Evolutionary conservation across 2,113 vertebrate species (phyloP), one percentile per base, ranked within the genome.

Genomic region (Poecile atricapillus): DNA sequence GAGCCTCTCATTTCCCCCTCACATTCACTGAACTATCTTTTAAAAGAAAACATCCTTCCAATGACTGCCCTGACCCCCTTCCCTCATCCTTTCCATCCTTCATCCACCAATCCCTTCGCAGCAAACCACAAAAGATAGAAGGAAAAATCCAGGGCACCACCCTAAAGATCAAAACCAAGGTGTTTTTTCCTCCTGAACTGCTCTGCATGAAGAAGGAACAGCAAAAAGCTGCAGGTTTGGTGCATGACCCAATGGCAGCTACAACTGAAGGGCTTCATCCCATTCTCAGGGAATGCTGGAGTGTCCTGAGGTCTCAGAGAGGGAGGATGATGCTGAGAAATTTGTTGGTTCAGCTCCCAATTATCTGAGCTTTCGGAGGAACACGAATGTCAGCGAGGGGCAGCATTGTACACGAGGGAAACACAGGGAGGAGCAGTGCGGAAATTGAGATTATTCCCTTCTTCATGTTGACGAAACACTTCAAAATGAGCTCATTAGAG

Each of bases 231-330:
- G 8, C 2, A 8, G 33, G 8, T 59, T 71, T 41, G 15, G 63
- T 6, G 43, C 12, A 0, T 3, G 24, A 1, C 28, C 25, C 13
- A n/a, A 8, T 2, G 15, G 8, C 16, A 73, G 17, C 27, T 27
- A 5, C 23, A 58, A 5, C 33, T 2, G 15, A 16, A 5, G 15
- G 13, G 9, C 41, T 69, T 28, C 73, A 5, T 7, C 23, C 5
- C 6, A 2, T 28, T 39, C 31, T 20, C 16, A 10, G 50, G 55
- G 56, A 33, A 59, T 5, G 2, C 0, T 13, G 44, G 53, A 19
- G 43, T 4, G 3, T 10, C 19, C 2, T 24, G 33, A 68, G n/a
- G 6, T 50, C 65, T 39, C 9, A 0, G 53, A 50, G 20, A 68
- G 17, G 24, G 37, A 76, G 21, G 30, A 73, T 9, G n/a, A 43